Evolutionary conservation across 2,888 invertebrate genomes (phyloP).

Genomic region (Leptinotarsa rubiginosa): DNA sequence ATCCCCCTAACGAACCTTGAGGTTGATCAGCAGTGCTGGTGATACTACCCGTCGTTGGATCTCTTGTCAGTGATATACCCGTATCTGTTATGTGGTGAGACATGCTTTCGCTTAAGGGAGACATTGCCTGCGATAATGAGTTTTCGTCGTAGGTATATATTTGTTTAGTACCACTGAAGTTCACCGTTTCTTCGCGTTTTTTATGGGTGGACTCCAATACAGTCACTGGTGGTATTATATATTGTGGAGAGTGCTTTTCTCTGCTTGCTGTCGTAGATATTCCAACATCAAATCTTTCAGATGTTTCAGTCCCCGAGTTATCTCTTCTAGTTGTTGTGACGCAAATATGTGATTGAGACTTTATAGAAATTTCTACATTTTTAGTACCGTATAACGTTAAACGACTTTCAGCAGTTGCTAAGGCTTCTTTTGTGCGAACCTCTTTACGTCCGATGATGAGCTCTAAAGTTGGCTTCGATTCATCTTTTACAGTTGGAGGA

Average conservation of each 20-base stretch:
- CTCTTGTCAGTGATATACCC: slow-evolving; percentile 69
- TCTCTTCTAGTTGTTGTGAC: slow-evolving; percentile 66
- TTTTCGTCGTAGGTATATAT: slow-evolving; percentile 67
- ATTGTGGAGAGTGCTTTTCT: slow-evolving; percentile 56
- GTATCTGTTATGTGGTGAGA: slow-evolving; percentile 71
- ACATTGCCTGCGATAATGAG: slow-evolving; percentile 55
- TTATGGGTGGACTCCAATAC: slow-evolving; percentile 57
- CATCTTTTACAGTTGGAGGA: slow-evolving; percentile 41
- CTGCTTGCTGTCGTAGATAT: slow-evolving; percentile 66
- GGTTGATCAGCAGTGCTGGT: slow-evolving; percentile 65
- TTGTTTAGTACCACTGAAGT: slow-evolving; percentile 68
- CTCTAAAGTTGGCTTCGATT: slow-evolving; percentile 64
- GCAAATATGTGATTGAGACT: slow-evolving; percentile 69
- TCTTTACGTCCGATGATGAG: slow-evolving; percentile 70
- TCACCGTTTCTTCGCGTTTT: slow-evolving; percentile 68
- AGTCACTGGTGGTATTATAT: slow-evolving; percentile 63
- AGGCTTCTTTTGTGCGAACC: slow-evolving; percentile 68
- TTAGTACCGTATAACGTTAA: slow-evolving; percentile 68
- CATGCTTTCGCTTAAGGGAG: slow-evolving; percentile 66
- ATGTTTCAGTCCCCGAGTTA: slow-evolving; percentile 65
- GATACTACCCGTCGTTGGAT: slow-evolving; percentile 66
- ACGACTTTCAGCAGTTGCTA: slow-evolving; percentile 69
- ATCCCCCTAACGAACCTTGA: slow-evolving; percentile 61
- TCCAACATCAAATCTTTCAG: slow-evolving; percentile 67
- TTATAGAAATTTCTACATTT: slow-evolving; percentile 70